Evolutionary conservation across 2,888 invertebrate genomes (phyloP).

Genomic region (Latrodectus elegans): DNA sequence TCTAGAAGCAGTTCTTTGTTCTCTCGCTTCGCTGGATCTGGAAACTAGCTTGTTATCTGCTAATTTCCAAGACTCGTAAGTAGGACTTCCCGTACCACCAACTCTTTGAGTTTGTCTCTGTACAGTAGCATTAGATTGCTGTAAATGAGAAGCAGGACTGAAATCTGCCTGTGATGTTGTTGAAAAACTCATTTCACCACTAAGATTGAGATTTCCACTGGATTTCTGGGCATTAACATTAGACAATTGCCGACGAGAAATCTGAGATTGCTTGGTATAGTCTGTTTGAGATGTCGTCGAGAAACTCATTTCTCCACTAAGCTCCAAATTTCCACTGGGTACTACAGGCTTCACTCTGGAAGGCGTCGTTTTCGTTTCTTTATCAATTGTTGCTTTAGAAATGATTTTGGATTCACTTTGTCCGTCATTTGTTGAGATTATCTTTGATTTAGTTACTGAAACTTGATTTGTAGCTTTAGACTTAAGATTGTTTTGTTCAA

Average conservation of each 20-base stretch:
- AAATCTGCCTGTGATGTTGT: neutral
- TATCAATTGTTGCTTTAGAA: neutral
- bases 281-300: conserved; percentile 24
- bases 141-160: neutral
- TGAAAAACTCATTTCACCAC: neutral
- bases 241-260: neutral
- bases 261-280: neutral
- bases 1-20: neutral
- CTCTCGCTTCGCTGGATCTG: neutral
- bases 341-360: neutral
- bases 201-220: neutral
- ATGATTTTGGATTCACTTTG: neutral
- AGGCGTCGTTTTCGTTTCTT: neutral
- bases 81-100: neutral
- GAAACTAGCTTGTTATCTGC: neutral
- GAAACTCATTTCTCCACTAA: conserved; percentile 1
- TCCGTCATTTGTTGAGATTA: neutral
- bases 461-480: neutral
- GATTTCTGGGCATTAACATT: neutral
- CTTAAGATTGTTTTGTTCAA: neutral
- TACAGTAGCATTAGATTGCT: neutral
- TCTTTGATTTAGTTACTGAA: neutral
- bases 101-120: neutral
- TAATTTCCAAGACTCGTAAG: conserved; percentile 18
- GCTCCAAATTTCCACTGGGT: neutral